A percentile compares a stretch with the other conserved stretches of the same genome.
phyloP scores from a whole-genome alignment of 2,113 vertebrate genomes.

The Aptenodytes forsteri region DNA sequence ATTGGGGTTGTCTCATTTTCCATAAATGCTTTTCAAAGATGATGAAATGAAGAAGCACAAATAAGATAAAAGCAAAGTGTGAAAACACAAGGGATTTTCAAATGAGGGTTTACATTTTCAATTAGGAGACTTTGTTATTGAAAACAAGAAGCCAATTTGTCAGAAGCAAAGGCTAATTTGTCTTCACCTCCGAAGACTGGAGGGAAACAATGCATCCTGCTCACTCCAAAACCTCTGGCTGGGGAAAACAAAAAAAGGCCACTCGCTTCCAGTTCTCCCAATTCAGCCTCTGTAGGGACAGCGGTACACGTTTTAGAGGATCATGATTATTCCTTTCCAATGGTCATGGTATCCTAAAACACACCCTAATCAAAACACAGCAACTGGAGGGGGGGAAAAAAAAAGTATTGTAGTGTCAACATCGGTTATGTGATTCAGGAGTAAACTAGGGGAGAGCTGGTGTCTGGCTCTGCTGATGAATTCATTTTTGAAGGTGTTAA shows the following conservation, averaged over 20 bases:
- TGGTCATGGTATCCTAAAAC: not conserved
- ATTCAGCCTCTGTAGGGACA: not conserved
- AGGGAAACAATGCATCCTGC: conserved; percentile 26
- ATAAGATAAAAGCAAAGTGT: not conserved
- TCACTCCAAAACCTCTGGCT: not conserved
- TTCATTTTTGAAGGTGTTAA: not conserved
- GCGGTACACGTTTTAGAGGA: not conserved
- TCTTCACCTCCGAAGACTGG: conserved; percentile 14
- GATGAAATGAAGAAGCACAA: not conserved
- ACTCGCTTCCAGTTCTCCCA: not conserved
- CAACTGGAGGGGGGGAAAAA: not conserved
- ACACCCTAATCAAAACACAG: not conserved
- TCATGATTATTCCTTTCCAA: not conserved
- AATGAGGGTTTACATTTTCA: conserved; percentile 10
- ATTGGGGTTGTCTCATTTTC: not conserved
- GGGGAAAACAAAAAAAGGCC: not conserved
- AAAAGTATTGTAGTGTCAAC: not conserved
- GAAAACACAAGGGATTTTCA: conserved; percentile 10
- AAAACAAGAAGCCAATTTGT: conserved; percentile 49
- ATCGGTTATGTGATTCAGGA: not conserved
- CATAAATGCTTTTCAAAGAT: not conserved
- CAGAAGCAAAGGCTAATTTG: conserved; percentile 58
- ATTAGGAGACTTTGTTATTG: conserved; percentile 41
- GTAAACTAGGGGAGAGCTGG: not conserved
- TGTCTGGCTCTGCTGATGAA: not conserved